A percentile compares a stretch with the other conserved stretches of the same genome.
phyloP scores from a whole-genome alignment of 1,140 invertebrate species.

The Saccostrea glomerata region DNA sequence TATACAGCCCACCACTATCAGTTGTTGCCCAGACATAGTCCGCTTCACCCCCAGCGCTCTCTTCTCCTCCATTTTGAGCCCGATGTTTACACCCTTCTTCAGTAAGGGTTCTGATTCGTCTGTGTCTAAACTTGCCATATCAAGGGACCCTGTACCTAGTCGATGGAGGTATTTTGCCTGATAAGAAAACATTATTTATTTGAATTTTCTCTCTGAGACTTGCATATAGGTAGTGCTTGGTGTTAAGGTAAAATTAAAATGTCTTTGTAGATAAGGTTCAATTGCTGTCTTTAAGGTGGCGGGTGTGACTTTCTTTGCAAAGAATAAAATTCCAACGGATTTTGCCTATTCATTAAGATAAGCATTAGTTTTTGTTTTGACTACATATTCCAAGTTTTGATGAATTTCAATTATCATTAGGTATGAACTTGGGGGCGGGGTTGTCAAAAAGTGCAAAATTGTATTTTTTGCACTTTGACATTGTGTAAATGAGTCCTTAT shows the following conservation, averaged over 20 bases:
- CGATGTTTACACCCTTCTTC: neutral
- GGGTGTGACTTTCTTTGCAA: neutral
- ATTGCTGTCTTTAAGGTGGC: neutral
- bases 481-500: too few relatives aligned
- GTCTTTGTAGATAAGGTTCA: neutral
- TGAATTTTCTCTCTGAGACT: neutral
- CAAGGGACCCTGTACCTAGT: neutral
- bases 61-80: neutral
- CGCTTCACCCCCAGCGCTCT: neutral
- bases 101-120: constrained; percentile 38
- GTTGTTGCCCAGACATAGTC: neutral
- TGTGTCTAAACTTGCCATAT: constrained; percentile 38
- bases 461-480: too few relatives aligned
- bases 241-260: neutral
- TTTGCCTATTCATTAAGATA: too few relatives aligned
- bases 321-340: too few relatives aligned
- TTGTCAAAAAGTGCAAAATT: too few relatives aligned
- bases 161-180: constrained; percentile 39
- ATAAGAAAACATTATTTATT: constrained; percentile 45
- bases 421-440: too few relatives aligned
- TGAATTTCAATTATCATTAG: too few relatives aligned
- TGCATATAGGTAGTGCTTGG: neutral
- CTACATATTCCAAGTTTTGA: too few relatives aligned
- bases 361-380: too few relatives aligned
- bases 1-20: constrained; percentile 61